Evolutionary conservation across 2,113 vertebrate species (phyloP).

Genomic region (Nycticorax nycticorax): DNA sequence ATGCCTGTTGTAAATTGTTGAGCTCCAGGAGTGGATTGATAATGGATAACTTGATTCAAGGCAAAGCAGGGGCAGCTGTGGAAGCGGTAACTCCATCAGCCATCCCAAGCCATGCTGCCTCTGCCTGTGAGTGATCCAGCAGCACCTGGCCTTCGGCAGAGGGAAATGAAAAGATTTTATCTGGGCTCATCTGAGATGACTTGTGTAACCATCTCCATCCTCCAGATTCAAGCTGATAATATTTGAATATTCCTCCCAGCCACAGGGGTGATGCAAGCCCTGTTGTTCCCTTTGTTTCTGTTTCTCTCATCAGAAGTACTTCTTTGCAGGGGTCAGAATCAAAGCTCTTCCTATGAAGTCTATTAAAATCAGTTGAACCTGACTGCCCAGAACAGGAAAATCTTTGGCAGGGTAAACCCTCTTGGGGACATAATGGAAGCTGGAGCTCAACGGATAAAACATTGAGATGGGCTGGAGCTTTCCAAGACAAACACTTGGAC

Average conservation of each 20-base stretch:
- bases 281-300: neutral
- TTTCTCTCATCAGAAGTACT: neutral
- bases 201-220: neutral
- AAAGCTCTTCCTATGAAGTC: neutral
- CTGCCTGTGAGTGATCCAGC: neutral
- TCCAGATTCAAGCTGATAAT: neutral
- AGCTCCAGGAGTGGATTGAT: neutral
- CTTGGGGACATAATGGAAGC: neutral
- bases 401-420: neutral
- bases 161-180: neutral
- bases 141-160: neutral
- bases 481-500: neutral
- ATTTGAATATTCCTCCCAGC: neutral
- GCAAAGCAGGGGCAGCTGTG: neutral
- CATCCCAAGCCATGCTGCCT: neutral
- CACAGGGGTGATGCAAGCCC: accelerated
- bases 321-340: slow-evolving; percentile 3
- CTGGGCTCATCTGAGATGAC: neutral
- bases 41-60: neutral
- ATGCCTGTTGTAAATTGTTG: neutral
- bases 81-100: neutral
- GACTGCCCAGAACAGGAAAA: neutral
- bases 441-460: neutral
- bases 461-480: neutral
- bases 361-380: neutral